phyloP scores from a whole-genome alignment of 1,140 invertebrate species.

The Riptortus pedestris region DNA sequence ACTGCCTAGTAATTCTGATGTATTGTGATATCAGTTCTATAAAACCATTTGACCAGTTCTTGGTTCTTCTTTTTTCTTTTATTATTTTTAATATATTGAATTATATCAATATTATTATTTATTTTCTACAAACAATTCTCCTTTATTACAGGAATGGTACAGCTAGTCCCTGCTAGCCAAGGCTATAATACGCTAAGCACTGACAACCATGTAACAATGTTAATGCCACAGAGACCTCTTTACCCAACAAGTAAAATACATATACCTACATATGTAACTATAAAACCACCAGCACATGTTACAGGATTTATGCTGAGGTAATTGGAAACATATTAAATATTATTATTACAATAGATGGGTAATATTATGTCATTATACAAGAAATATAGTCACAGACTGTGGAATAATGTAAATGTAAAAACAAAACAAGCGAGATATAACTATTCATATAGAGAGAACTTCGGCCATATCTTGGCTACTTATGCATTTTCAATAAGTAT shows the following conservation, averaged over 20 bases:
- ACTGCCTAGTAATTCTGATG: too few relatives aligned
- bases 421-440: too few relatives aligned
- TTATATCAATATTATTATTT: not conserved
- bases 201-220: constrained; percentile 66
- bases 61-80: not conserved
- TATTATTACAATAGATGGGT: not conserved
- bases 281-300: constrained; percentile 45
- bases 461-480: too few relatives aligned
- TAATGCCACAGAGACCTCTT: constrained; percentile 74
- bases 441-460: too few relatives aligned
- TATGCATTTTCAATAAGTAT: too few relatives aligned
- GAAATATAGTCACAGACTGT: too few relatives aligned
- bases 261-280: constrained; percentile 72
- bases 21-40: too few relatives aligned
- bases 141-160: constrained; percentile 46
- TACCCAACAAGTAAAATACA: constrained; percentile 80
- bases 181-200: constrained; percentile 69
- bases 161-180: constrained; percentile 60
- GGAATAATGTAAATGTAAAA: too few relatives aligned
- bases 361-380: too few relatives aligned
- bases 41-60: too few relatives aligned
- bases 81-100: not conserved
- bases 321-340: constrained; percentile 32
- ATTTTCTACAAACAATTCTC: too few relatives aligned
- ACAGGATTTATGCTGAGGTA: constrained; percentile 74